A percentile compares a stretch with the other conserved stretches of the same genome.
Conservation (phyloP, 2,888 invertebrate genomes). For the Pilophorus perplexus region DNA sequence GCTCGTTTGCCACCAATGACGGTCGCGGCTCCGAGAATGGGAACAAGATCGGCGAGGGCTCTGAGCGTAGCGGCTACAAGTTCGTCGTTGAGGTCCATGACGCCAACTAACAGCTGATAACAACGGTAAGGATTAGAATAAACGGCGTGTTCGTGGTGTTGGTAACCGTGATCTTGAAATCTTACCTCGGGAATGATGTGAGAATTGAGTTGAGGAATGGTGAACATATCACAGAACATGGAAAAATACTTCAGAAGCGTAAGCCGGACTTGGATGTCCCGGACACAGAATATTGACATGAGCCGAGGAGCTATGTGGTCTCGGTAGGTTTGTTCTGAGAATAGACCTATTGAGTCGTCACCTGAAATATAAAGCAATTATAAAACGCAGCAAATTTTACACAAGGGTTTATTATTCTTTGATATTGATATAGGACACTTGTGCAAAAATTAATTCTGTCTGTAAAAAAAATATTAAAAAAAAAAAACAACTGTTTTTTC, state of each 20-base stretch:
- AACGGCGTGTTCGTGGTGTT: too few relatives aligned
- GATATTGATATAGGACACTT: too few relatives aligned
- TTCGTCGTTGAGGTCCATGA: conserved; percentile 80
- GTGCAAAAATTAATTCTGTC: too few relatives aligned
- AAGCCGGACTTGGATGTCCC: conserved; percentile 78
- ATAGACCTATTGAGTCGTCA: conserved; percentile 53
- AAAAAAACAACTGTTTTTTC: too few relatives aligned
- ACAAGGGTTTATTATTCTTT: too few relatives aligned
- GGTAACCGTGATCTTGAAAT: too few relatives aligned
- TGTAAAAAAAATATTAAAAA: too few relatives aligned
- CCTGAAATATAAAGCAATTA: too few relatives aligned
- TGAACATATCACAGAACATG: conserved; percentile 70
- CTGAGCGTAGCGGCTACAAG: conserved; percentile 78
- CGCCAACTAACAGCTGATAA: conserved; percentile 72
- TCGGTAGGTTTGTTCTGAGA: conserved; percentile 67
- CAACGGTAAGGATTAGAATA: too few relatives aligned
- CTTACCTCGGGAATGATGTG: conserved; percentile 79
- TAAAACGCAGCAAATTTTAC: too few relatives aligned
- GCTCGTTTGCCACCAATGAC: conserved; percentile 81
- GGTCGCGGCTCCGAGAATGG: conserved; percentile 77
- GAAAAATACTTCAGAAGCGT: conserved; percentile 75
- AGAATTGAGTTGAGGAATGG: conserved; percentile 70
- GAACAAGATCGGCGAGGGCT: conserved; percentile 79
- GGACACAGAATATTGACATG: conserved; percentile 76
- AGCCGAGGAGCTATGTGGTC: conserved; percentile 73